Percentiles rank a stretch among this genome's conserved stretches.
phyloP scores from a whole-genome alignment of 92 coral and sea anemone genomes.

The Porites cylindrica region DNA sequence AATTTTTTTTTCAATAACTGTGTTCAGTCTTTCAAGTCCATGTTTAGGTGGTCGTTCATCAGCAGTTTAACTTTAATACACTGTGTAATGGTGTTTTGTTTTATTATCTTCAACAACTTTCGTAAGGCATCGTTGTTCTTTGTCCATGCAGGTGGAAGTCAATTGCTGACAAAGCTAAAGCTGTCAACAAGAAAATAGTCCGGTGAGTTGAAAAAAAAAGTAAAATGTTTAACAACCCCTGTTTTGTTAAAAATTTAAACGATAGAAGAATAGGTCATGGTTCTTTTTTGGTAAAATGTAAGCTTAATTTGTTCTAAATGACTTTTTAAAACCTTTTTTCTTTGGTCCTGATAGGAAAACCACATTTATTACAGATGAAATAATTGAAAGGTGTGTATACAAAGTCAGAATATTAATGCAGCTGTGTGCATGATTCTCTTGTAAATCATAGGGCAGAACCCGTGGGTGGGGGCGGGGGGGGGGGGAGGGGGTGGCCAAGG shows the following conservation, averaged over 20 bases:
- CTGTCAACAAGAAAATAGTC: constrained; percentile 91
- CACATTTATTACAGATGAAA: constrained; percentile 85
- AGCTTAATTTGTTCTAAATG: too few species aligned
- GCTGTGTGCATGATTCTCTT: neutral
- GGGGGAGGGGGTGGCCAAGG: too few species aligned
- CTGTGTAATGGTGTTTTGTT: too few species aligned
- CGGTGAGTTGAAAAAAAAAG: constrained; percentile 51
- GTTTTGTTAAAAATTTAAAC: too few species aligned
- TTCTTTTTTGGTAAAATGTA: too few species aligned
- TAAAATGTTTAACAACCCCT: neutral
- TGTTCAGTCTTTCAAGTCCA: neutral
- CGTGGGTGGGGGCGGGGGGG: too few species aligned
- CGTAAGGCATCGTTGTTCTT: neutral
- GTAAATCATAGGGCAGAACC: too few species aligned
- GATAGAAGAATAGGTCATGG: neutral
- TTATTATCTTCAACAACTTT: too few species aligned
- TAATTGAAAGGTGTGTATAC: constrained; percentile 73
- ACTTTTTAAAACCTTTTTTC: neutral
- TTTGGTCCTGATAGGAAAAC: constrained; percentile 62
- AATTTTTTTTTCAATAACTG: neutral
- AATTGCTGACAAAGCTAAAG: constrained; percentile 94
- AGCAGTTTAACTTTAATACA: neutral
- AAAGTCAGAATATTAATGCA: too few species aligned
- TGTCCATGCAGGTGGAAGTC: constrained; percentile 80
- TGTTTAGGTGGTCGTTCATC: neutral